Base-by-base conservation (phyloP, 2,888 invertebrate genomes). In the Melinaea marsaeus region DNA sequence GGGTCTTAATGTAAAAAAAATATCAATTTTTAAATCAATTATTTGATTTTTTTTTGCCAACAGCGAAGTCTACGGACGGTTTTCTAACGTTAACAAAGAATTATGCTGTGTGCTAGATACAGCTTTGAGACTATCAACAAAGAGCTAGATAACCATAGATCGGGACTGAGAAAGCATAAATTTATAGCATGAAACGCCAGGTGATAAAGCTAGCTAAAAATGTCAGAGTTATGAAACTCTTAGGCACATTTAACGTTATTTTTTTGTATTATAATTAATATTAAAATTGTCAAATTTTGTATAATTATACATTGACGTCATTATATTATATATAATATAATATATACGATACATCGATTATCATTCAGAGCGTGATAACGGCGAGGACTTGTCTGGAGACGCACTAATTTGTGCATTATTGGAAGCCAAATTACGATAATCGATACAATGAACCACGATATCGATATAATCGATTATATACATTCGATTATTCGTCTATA, bases 241-340 rank as follows among this genome's bases (percentile, higher is more conserved):
- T 86, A 88, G 87, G 87, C 88, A 88, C 88, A 83, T 84, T 80
- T 78, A 80, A 81, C 82, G 80, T 81, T 81, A 79, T 83, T 75
- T 79, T 71, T 80, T 76, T 76, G 55, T 55, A 32, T 13, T 57
- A 37, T 55, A 55, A 45, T 22, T 22, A 22, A 22, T 22, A 22
- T 22, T 22, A 22, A 22, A 22, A 22, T 22, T 22, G 22, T 22
- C 22, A 60, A 62, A 66, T 11, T 51, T 32, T 61, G 62, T 65
- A 61, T 59, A 61, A 61, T 60, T 65, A 57, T 57, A 57, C 58
- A 37, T 64, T 61, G 51, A 22, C 42, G 42, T 42, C 9, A 42
- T 9, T 42, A 9, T 9, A 9, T 9, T 9, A 9, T 37, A 7
- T 37, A 37, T 37, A 37, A 37, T 65, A 66, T 64, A 68, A 63